These are phyloP conservation scores for Kryptolebias marmoratus DNA, from an alignment of 2,113 vertebrate genomes.

Conservation along the genomic window DNA sequence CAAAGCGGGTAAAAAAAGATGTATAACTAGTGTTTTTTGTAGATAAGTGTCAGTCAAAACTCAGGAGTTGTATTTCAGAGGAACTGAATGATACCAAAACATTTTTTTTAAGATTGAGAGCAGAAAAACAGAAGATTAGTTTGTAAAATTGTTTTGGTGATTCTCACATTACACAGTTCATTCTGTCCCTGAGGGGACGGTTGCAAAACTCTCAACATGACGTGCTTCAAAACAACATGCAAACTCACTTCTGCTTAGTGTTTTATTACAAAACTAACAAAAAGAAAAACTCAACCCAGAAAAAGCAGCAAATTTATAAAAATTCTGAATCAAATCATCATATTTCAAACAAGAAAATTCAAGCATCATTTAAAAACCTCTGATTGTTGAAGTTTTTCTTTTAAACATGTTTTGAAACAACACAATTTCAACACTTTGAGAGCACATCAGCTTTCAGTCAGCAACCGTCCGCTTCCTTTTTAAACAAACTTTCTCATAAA, in stretches of 20 bases:
- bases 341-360: too few relatives aligned
- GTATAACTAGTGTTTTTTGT: not conserved
- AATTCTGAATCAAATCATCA: not conserved
- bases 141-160: not conserved
- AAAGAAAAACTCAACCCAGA: not conserved
- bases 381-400: not conserved
- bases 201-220: not conserved
- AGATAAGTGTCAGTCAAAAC: not conserved
- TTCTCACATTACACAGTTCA: not conserved
- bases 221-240: constrained; percentile 1
- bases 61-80: too few relatives aligned
- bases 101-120: not conserved
- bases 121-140: not conserved
- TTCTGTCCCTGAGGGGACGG: not conserved
- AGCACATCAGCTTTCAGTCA: too few relatives aligned
- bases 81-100: not conserved
- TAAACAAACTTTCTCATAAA: too few relatives aligned
- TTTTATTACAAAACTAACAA: not conserved
- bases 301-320: not conserved
- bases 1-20: constrained; percentile 10
- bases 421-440: too few relatives aligned
- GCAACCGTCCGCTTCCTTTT: too few relatives aligned
- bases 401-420: not conserved
- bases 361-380: too few relatives aligned
- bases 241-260: constrained; percentile 7